Evolutionary conservation across 2,113 vertebrate genomes (phyloP), one percentile per base, ranked within the genome.

Genomic region (Syngnathus floridae): DNA sequence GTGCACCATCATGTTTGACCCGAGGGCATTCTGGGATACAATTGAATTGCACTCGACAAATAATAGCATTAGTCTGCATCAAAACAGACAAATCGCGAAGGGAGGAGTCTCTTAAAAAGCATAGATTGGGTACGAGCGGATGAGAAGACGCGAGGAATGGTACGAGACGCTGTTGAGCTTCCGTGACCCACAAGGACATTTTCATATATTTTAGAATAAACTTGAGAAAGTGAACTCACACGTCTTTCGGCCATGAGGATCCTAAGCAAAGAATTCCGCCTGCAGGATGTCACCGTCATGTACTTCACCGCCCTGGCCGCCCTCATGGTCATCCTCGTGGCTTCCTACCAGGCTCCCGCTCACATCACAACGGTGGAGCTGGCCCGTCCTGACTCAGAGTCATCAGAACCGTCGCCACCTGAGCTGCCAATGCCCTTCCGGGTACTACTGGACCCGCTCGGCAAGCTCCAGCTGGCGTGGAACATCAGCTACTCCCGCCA

Each of bases 301-400:
- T 99, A 98, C 40, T 84, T 95, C 82, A 95, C 93, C 0, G 81
- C 89, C 2, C 76, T 98, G 40, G 91, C 90, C 0, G 71, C 93
- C 3, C 89, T 97, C 40, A 87, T 96, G 84, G 91, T 95, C 75
- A 91, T 99, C 74, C 65, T 98, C 63, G 92, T 98, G 88, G 94
- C 92, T 1, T 93, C 93, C 0, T 91, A 95, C 78, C 94, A 95
- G 71, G 90, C 92, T 62, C 87, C 0, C 66, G 0, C 0, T 54
- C 36, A 0, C 0, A 72, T 72, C 64, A 0, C 8, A 65, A 63
- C 90, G 74, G 84, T 91, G 8, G 65, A 49, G 31, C 31, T 38
- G 35, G 10, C 63, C 35, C 19, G 36, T 31, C 11, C 62, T 7
- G n/a, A 38, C 12, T 14, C 38, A 9, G 4, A 22, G 35, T 26